Percentiles rank a stretch among this genome's conserved stretches.
These are phyloP conservation scores for Lasaia peninsularis DNA, from an alignment of 1,140 invertebrate genomes.

Conservation along the genomic window DNA sequence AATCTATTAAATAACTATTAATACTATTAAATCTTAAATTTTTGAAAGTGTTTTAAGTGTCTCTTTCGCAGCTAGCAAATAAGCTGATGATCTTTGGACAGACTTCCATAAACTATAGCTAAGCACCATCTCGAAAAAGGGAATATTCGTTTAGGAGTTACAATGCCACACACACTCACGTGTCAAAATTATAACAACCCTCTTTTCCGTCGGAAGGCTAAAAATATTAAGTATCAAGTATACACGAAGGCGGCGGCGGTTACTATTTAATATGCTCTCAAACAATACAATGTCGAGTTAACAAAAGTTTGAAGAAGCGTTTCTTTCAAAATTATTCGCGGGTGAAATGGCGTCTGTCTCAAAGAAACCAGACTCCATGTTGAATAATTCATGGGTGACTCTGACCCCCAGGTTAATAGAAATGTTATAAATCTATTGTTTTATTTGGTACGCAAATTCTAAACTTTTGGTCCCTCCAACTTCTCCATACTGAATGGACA, in stretches of 20 bases:
- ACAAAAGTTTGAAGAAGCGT: slow-evolving; percentile 29
- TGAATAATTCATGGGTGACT: slow-evolving; percentile 27
- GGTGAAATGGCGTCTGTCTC: slow-evolving; percentile 22
- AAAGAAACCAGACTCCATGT: slow-evolving; percentile 21
- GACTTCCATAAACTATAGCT: too few relatives aligned
- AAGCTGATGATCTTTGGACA: too few relatives aligned
- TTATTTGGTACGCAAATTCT: slow-evolving; percentile 1
- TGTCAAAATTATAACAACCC: too few relatives aligned
- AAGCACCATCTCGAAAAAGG: too few relatives aligned
- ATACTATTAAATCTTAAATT: too few relatives aligned
- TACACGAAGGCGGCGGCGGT: background rate
- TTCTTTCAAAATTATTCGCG: slow-evolving; percentile 22
- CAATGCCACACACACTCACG: too few relatives aligned
- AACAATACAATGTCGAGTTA: slow-evolving; percentile 24
- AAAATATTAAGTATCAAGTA: background rate
- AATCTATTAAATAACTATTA: too few relatives aligned
- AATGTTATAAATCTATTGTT: slow-evolving; percentile 14
- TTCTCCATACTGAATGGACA: background rate
- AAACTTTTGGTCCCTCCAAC: background rate
- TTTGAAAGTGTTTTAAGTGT: too few relatives aligned
- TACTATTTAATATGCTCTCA: slow-evolving; percentile 12
- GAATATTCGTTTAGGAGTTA: too few relatives aligned
- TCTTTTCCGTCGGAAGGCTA: too few relatives aligned
- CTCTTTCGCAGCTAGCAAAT: too few relatives aligned
- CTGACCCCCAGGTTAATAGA: slow-evolving; percentile 33